Percentiles rank a stretch among this genome's conserved stretches.
Evolutionary conservation across 2,888 invertebrate species (phyloP).

Genomic region (Tiliacea aurago): DNA sequence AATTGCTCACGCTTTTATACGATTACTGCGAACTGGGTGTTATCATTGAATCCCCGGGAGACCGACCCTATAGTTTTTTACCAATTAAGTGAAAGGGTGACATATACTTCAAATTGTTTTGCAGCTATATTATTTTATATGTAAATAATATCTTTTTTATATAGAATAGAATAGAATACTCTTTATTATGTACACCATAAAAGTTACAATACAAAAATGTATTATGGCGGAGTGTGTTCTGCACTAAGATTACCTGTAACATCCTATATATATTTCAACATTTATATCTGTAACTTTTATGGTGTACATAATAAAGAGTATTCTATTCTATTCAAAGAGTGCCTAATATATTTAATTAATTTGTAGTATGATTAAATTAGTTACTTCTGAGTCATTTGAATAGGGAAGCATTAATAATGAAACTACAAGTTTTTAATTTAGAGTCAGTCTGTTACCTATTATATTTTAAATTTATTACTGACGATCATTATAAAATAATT

Average conservation of each 20-base stretch:
- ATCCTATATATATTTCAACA: too few species aligned
- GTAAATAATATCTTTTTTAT: neutral
- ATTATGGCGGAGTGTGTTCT: too few species aligned
- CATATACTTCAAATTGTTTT: neutral
- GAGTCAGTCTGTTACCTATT: neutral
- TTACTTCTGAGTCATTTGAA: neutral
- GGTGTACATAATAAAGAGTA: too few species aligned
- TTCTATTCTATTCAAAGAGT: too few species aligned
- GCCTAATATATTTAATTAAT: neutral
- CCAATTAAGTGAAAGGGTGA: constrained; percentile 10
- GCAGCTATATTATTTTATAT: neutral
- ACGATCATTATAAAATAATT: neutral
- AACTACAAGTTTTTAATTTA: neutral
- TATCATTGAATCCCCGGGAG: constrained; percentile 63
- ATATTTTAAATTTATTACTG: neutral
- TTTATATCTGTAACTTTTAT: too few species aligned
- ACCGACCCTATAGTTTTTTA: constrained; percentile 14
- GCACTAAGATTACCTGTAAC: too few species aligned
- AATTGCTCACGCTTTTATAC: constrained; percentile 84
- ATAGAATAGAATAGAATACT: too few species aligned
- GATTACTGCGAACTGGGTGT: constrained; percentile 74
- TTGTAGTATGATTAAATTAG: neutral
- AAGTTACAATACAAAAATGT: too few species aligned
- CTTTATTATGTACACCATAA: too few species aligned
- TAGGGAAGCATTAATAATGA: neutral